Conservation (phyloP, 2,113 vertebrate genomes). For the Hippoglossus stenolepis region DNA sequence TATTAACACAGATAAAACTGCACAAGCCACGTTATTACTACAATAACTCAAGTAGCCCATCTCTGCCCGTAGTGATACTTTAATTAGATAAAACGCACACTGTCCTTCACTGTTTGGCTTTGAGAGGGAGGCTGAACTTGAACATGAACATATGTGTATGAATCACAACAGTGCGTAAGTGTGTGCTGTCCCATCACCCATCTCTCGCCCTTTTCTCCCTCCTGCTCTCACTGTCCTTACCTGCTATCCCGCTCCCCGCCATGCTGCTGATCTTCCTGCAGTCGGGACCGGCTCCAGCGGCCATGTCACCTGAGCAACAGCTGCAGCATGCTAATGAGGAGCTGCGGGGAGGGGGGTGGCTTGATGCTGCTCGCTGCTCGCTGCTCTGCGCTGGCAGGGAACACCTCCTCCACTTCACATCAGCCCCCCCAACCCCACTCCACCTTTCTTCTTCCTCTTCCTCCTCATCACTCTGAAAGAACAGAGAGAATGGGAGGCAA, state of each 20-base stretch:
- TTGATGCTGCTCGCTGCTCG: conserved; percentile 2
- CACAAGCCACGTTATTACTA: neutral
- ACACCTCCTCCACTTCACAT: conserved; percentile 25
- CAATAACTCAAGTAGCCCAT: neutral
- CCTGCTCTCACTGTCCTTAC: conserved; percentile 69
- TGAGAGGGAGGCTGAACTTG: conserved; percentile 2
- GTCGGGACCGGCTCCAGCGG: conserved; percentile 51
- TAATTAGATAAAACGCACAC: neutral
- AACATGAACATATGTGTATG: neutral
- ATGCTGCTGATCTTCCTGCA: conserved; percentile 50
- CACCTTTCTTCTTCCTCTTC: conserved; percentile 31
- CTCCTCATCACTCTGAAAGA: conserved; percentile 54
- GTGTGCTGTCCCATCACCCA: neutral
- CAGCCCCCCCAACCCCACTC: neutral
- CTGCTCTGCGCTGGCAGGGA: conserved; percentile 31
- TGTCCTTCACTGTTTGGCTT: neutral
- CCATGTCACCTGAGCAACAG: conserved; percentile 69
- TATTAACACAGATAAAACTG: neutral
- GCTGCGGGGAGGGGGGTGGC: neutral
- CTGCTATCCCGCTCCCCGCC: conserved; percentile 57
- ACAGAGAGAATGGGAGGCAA: conserved; percentile 43
- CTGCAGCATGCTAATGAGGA: conserved; percentile 68
- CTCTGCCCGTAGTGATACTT: neutral
- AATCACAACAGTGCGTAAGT: neutral
- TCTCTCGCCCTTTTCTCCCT: neutral